Base-by-base conservation (phyloP, 2,888 invertebrate genomes). In the Ischnura elegans region DNA sequence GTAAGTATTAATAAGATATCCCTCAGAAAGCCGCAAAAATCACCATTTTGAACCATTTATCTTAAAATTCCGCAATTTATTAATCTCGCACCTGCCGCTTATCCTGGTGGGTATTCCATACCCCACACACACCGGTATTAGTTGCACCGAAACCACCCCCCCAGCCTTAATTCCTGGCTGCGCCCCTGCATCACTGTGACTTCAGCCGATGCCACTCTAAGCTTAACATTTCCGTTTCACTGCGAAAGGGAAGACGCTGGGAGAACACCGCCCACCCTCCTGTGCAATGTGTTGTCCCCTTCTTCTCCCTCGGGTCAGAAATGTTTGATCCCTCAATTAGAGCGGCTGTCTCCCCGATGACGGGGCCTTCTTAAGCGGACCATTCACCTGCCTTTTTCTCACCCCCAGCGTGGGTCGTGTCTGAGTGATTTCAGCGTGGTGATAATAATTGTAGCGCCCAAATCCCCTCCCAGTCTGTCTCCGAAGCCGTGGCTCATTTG, bases 271-370 rank as follows among this genome's bases (percentile, higher is more conserved):
- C 19, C 13, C 19, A 51, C 51, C 51, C 13, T 36, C 76, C 10
- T n/a, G n/a, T n/a, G n/a, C n/a, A n/a, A 10, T 2, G 36, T 76
- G 76, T 25, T 36, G 76, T 76, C 36, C n/a, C 36, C 29, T 36
- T 36, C 76, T 4, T 76, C 61, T 4, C 36, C 29, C 36, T 8
- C 76, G 36, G 36, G 51, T 13, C 51, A 51, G 2, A 51, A 76
- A 76, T 76, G 76, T 76, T 76, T 76, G 76, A 36, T 76, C 25
- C 36, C 10, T 36, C 76, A 76, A 76, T 76, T 76, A 76, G 76
- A 76, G n/a, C 10, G 76, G 25, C 76, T 36, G 76, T n/a, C 76
- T 51, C 51, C 2, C 13, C 2, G 51, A 51, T 76, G 76, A 61
- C 61, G 61, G 36, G 76, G 76, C 36, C 76, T 76, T 25, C 29